A percentile compares a stretch with the other conserved stretches of the same genome.
Conservation (phyloP, 92 coral and sea anemone genomes). For the Montipora capitata region DNA sequence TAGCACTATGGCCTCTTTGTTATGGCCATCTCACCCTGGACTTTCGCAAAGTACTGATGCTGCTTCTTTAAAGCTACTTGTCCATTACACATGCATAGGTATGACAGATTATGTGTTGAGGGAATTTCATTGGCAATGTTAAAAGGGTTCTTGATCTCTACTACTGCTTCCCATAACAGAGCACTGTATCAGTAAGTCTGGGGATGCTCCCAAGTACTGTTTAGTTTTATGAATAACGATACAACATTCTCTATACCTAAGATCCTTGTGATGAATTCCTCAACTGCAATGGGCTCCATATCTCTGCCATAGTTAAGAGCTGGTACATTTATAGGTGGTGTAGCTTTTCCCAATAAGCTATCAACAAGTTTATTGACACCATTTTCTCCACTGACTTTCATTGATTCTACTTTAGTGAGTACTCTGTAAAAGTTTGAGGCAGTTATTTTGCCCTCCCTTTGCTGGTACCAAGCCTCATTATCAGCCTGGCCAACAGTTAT, state of each 20-base stretch:
- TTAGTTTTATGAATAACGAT: slow-evolving; percentile 47
- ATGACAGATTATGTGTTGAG: slow-evolving; percentile 40
- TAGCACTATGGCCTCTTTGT: slow-evolving; percentile 53
- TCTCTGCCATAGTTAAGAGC: slow-evolving; percentile 56
- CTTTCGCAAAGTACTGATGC: slow-evolving; percentile 56
- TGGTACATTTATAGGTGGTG: slow-evolving; percentile 44
- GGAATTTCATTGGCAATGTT: slow-evolving; percentile 57
- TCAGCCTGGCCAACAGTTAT: slow-evolving; percentile 59
- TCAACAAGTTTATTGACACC: slow-evolving; percentile 20
- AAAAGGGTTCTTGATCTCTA: slow-evolving; percentile 66
- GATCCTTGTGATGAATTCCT: slow-evolving; percentile 59
- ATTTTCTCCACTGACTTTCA: slow-evolving; percentile 11
- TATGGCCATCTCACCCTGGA: slow-evolving; percentile 62
- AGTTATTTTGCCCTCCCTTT: slow-evolving; percentile 60
- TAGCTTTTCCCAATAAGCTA: slow-evolving; percentile 42
- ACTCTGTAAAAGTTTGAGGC: slow-evolving; percentile 61
- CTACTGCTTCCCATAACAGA: slow-evolving; percentile 59
- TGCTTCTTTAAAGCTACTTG: slow-evolving; percentile 37
- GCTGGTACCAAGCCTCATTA: slow-evolving; percentile 39
- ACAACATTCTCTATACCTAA: slow-evolving; percentile 68
- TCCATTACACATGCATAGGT: slow-evolving; percentile 33
- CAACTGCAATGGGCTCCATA: slow-evolving; percentile 39
- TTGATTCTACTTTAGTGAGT: slow-evolving; percentile 49
- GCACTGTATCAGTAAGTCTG: slow-evolving; percentile 71
- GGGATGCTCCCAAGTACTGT: slow-evolving; percentile 70